Evolutionary conservation across 2,888 invertebrate genomes (phyloP), one percentile per base, ranked within the genome.

Genomic region (Acrobasis suavella): DNA sequence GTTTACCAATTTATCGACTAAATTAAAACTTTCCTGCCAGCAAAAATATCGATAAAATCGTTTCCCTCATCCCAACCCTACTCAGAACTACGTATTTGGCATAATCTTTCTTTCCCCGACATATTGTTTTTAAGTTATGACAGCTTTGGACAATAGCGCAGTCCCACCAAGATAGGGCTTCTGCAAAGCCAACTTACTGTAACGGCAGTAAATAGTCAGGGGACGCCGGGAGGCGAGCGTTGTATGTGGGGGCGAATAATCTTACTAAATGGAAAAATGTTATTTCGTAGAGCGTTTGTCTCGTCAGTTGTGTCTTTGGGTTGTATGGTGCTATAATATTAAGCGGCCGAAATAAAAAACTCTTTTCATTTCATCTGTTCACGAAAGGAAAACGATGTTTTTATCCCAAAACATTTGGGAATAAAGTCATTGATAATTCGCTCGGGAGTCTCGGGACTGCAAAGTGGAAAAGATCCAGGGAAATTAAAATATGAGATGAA

Each of bases 51-150:
- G 62, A 62, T 37, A 51, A 55, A 54, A 52, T 59, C 14, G 62
- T 63, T 49, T 22, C 59, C 42, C 32, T 39, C 14, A 52, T 50
- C 51, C 2, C 22, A 39, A 37, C 63, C 55, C 70, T 63, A 65
- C 55, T 69, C 64, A 67, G 66, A 65, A 63, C 61, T 62, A 67
- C 68, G 66, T 67, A 73, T 74, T 78, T 69, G 75, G 68, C 78
- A 75, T 77, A 78, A 76, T 76, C 76, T 71, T 70, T 67, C 67
- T 69, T 64, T 69, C 69, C 72, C 58, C 63, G 68, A 82, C 85
- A 85, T 87, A 87, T 87, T 88, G 88, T 87, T 87, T 86, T 84
- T 83, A 86, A 87, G 81, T 86, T 85, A 85, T 81, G 83, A 81
- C 85, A 79, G 78, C 78, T 83, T 84, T 82, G 84, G 80, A 85